Base-by-base conservation (phyloP, 2,888 invertebrate genomes). In the Molanna angustata region DNA sequence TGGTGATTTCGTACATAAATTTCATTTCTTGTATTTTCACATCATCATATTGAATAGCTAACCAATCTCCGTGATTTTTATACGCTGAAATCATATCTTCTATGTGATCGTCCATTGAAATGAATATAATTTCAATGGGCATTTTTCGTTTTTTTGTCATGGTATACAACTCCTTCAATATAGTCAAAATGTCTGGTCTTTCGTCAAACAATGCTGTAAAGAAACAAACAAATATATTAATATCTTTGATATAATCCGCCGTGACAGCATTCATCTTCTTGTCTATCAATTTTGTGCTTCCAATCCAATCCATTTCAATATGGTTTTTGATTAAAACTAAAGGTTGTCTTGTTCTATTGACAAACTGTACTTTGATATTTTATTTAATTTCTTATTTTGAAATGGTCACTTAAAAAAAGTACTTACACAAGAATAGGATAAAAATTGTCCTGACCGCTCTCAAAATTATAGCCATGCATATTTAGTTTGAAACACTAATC, bases 61-160 rank as follows among this genome's bases (percentile, higher is more conserved):
- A 9, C 48, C 48, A 48, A 31, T 39, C 16, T 4, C 48, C 48
- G 13, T 48, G 48, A 3, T 37, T 40, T 14, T 40, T 4, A 18
- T 22, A 48, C 6, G 40, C 20, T 13, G 16, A 18, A 1, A 48
- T 2, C 48, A 48, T 48, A 18, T 40, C 14, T 3, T 39, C 18
- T 14, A 40, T 40, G 1, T 39, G 17, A 2, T 40, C 39, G 20
- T 48, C 48, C 48, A 31, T 40, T n/a, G 48, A 32, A 17, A 48
- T 31, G 17, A 40, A 48, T 3, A 48, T 19, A 1, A 48, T 40
- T 31, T 48, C 48, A 13, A 48, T n/a, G 14, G 40, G 48, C 13
- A 48, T 19, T 18, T 16, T 41, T 18, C 48, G n/a, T 13, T 18
- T 31, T 19, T 40, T 16, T 13, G 22, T 6, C 31, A 31, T 48